Percentiles rank a stretch among this genome's conserved stretches.
Evolutionary conservation across 2,797 vertebrate genomes (phyloP).

Genomic region (Allobates femoralis): DNA sequence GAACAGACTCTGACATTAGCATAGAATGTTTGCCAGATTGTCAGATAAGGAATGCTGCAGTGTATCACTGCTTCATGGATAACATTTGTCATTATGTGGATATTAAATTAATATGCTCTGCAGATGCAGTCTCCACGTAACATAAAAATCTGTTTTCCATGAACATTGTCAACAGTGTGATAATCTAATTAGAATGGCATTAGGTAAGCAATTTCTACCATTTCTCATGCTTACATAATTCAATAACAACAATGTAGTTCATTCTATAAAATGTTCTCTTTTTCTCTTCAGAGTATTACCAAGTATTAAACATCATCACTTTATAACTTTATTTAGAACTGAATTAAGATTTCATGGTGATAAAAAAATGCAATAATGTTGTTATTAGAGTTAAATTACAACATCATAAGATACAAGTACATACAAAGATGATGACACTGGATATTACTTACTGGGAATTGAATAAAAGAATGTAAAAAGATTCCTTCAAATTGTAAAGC

Average conservation of each 20-base stretch:
- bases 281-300: slow-evolving; percentile 8
- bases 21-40: slow-evolving; percentile 34
- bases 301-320: slow-evolving; percentile 9
- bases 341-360: slow-evolving; percentile 6
- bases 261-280: slow-evolving; percentile 29
- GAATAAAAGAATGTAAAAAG: neutral
- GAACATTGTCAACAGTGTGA: slow-evolving; percentile 51
- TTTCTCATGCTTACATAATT: slow-evolving; percentile 16
- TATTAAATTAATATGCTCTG: slow-evolving; percentile 49
- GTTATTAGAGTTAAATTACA: slow-evolving; percentile 1
- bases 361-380: slow-evolving; percentile 12
- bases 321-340: slow-evolving; percentile 2
- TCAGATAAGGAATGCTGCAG: slow-evolving; percentile 42
- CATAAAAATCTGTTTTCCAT: slow-evolving; percentile 51
- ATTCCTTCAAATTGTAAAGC: neutral
- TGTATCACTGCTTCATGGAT: slow-evolving; percentile 26
- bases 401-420: neutral
- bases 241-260: slow-evolving; percentile 25
- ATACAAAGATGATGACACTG: neutral
- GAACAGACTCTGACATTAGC: slow-evolving; percentile 14
- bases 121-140: slow-evolving; percentile 51
- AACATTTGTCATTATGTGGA: slow-evolving; percentile 53
- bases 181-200: slow-evolving; percentile 49
- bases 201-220: slow-evolving; percentile 34
- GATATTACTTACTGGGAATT: too few species aligned